Conservation (phyloP, 53 echinoderm and acorn worm species). For the Echinometra lucunter region DNA sequence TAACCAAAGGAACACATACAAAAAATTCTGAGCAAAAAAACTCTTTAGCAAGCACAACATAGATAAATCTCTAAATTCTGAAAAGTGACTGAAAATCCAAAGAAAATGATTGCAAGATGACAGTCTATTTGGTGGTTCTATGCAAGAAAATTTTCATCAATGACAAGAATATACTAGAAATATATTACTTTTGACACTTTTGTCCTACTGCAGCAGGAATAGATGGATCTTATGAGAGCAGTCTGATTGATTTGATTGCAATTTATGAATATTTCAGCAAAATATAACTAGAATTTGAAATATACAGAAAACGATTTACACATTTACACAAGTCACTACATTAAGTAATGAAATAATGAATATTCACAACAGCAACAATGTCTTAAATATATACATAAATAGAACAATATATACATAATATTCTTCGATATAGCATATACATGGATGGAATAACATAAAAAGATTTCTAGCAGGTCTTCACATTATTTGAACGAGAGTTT, state of each 20-base stretch:
- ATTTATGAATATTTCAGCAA: background rate
- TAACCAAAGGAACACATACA: too few relatives aligned
- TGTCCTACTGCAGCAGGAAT: background rate
- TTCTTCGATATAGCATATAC: background rate
- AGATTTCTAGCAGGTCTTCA: background rate
- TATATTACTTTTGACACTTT: background rate
- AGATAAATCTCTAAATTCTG: too few relatives aligned
- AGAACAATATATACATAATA: background rate
- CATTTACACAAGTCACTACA: background rate
- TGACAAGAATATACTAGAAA: background rate
- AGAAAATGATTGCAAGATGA: too few relatives aligned
- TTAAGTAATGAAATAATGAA: background rate
- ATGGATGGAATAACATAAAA: conserved; percentile 11
- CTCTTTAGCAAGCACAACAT: too few relatives aligned
- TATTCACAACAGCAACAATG: background rate
- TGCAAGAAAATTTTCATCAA: too few relatives aligned
- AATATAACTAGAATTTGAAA: background rate
- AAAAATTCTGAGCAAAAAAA: too few relatives aligned
- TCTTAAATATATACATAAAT: background rate
- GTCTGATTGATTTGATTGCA: background rate
- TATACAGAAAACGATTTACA: background rate
- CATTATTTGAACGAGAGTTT: background rate
- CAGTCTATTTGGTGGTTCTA: too few relatives aligned
- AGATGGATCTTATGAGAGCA: background rate
- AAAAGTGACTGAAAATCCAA: too few relatives aligned